Evolutionary conservation across 2,113 vertebrate species (phyloP).

Genomic region (Ammodytes dubius): DNA sequence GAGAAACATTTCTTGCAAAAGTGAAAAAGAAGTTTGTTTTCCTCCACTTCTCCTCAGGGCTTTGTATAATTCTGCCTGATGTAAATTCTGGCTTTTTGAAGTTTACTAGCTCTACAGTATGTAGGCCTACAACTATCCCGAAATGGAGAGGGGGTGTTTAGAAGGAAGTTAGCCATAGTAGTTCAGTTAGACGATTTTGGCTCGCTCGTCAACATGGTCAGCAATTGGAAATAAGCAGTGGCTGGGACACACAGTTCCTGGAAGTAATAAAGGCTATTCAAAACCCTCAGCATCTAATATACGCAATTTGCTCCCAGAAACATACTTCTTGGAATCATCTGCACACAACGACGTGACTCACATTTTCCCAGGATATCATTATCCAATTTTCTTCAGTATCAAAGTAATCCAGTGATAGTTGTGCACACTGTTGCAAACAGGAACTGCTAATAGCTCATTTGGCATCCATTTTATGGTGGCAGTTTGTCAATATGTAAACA

Average conservation of each 20-base stretch:
- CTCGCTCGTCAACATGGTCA: too few species aligned
- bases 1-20: not conserved
- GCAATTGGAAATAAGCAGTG: too few species aligned
- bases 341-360: not conserved
- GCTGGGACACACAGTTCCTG: not conserved
- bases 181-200: too few species aligned
- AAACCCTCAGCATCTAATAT: not conserved
- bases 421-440: too few species aligned
- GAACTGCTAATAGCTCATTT: too few species aligned
- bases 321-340: not conserved
- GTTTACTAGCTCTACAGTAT: not conserved
- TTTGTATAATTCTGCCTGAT: not conserved
- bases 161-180: too few species aligned
- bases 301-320: not conserved
- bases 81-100: not conserved
- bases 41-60: not conserved
- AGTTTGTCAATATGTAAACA: too few species aligned
- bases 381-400: not conserved
- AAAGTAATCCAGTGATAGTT: not conserved
- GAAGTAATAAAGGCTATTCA: not conserved
- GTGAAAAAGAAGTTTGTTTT: constrained; percentile 1
- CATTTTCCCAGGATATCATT: not conserved
- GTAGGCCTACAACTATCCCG: not conserved
- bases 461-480: too few species aligned
- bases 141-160: not conserved